A percentile compares a stretch with the other conserved stretches of the same genome.
Conservation (phyloP, 2,888 invertebrate genomes). For the Hyppa rectilinea region DNA sequence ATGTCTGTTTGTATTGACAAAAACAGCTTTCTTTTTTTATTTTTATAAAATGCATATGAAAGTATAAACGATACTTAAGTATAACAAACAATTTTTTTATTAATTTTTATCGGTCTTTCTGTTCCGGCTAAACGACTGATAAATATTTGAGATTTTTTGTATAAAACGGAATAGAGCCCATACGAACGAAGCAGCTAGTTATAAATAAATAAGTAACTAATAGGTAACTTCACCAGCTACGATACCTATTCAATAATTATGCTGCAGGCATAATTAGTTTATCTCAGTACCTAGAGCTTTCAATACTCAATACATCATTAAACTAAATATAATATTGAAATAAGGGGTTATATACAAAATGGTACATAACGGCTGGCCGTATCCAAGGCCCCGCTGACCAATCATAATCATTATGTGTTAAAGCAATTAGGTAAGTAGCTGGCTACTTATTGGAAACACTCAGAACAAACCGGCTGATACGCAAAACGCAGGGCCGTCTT, state of each 20-base stretch:
- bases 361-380: constrained; percentile 39
- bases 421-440: constrained; percentile 82
- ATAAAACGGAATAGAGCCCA: too few species aligned
- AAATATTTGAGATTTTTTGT: too few species aligned
- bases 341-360: constrained; percentile 36
- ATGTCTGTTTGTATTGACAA: too few species aligned
- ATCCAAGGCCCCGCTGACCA: constrained; percentile 65
- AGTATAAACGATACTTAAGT: too few species aligned
- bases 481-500: constrained; percentile 65
- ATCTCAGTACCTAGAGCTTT: constrained; percentile 16
- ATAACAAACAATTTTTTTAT: too few species aligned
- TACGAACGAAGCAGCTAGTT: too few species aligned
- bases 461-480: constrained; percentile 58
- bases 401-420: constrained; percentile 80
- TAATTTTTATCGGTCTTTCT: too few species aligned
- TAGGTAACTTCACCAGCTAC: not conserved
- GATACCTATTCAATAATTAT: constrained; percentile 14
- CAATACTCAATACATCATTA: constrained; percentile 29
- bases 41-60: too few species aligned
- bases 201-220: constrained; percentile 1
- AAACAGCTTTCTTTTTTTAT: too few species aligned
- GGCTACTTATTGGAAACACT: constrained; percentile 71
- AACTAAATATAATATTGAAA: constrained; percentile 37
- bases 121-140: too few species aligned
- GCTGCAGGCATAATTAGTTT: constrained; percentile 9